Percentiles rank a stretch among this genome's conserved stretches.
Conservation (phyloP, 2,113 vertebrate genomes). For the Muntiacus muntjak region DNA sequence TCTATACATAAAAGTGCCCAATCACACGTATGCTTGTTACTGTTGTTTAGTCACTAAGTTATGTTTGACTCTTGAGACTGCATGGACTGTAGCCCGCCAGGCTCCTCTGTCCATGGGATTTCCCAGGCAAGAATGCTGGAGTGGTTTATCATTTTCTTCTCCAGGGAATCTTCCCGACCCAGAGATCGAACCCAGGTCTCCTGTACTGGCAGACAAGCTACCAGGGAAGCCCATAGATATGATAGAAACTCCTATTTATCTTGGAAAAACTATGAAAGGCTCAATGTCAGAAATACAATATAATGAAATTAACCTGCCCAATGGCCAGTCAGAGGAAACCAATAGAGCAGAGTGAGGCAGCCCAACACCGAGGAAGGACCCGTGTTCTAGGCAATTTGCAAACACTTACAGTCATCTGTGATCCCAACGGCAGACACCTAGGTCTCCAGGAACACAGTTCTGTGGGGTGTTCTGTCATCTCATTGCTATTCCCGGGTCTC, state of each 20-base stretch:
- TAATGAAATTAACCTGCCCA: neutral
- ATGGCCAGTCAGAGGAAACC: neutral
- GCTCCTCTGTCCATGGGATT: neutral
- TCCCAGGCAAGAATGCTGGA: neutral
- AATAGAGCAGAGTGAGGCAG: neutral
- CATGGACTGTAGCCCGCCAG: neutral
- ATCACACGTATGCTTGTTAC: neutral
- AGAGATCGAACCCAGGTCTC: neutral
- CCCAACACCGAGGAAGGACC: neutral
- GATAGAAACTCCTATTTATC: neutral
- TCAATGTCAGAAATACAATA: neutral
- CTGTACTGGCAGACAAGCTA: neutral
- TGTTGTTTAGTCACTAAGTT: neutral
- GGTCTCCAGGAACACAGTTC: accelerated
- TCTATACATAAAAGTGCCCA: neutral
- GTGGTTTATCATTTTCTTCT: neutral
- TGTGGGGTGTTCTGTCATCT: no score
- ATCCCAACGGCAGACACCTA: accelerated
- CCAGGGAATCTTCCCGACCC: neutral
- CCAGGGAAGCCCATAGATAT: neutral
- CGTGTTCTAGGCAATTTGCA: neutral
- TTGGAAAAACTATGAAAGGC: neutral
- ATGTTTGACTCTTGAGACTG: neutral
- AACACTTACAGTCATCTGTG: neutral
- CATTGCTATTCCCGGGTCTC: neutral